Evolutionary conservation across 2,888 invertebrate species (phyloP).

Genomic region (Salticus scenicus): DNA sequence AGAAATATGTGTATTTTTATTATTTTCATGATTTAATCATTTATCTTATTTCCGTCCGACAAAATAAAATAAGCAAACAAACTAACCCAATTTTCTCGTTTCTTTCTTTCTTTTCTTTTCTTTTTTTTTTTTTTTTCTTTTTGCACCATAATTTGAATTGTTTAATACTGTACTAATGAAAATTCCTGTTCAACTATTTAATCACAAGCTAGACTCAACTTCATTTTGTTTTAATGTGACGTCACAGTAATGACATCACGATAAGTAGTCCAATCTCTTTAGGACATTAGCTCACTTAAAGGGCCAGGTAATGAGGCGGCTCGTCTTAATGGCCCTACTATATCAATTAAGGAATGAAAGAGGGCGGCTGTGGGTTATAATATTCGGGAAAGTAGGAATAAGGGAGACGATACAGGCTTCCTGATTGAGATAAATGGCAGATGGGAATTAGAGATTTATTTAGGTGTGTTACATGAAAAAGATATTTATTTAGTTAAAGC

Average conservation of each 20-base stretch:
- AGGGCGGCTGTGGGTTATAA: slow-evolving; percentile 34
- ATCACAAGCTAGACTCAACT: neutral
- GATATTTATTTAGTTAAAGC: slow-evolving; percentile 28
- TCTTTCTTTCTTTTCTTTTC: too few species aligned
- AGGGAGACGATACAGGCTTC: slow-evolving; percentile 31
- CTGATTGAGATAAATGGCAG: slow-evolving; percentile 60
- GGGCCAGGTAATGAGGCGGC: slow-evolving; percentile 55
- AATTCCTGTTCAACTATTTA: too few species aligned
- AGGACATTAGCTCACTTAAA: slow-evolving; percentile 46
- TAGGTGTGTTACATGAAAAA: slow-evolving; percentile 37
- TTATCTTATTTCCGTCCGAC: too few species aligned
- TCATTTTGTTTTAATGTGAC: slow-evolving; percentile 4
- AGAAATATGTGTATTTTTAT: too few species aligned
- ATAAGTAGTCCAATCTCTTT: slow-evolving; percentile 55
- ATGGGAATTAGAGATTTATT: slow-evolving; percentile 36
- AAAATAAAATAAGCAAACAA: too few species aligned
- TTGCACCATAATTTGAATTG: too few species aligned
- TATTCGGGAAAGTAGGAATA: slow-evolving; percentile 12
- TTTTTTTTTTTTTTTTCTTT: too few species aligned
- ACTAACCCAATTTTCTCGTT: too few species aligned
- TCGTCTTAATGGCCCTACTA: slow-evolving; percentile 56
- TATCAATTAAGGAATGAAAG: slow-evolving; percentile 64
- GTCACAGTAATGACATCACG: slow-evolving; percentile 46
- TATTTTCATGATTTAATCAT: too few species aligned
- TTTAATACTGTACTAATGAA: too few species aligned